Percentiles rank a stretch among this genome's conserved stretches.
Evolutionary conservation across 1,140 invertebrate species (phyloP).

Genomic region (Solenopsis fugax): DNA sequence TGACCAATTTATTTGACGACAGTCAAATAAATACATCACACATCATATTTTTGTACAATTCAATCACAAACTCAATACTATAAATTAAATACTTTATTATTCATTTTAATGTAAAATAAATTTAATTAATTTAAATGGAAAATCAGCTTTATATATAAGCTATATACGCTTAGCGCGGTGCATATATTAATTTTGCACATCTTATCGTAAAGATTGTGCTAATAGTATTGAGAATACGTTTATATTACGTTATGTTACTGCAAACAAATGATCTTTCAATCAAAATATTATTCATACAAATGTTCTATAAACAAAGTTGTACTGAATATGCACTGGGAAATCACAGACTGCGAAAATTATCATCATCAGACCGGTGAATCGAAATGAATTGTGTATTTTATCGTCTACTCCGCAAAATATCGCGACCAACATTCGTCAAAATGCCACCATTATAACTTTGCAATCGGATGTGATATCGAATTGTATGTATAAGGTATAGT

Average conservation of each 20-base stretch:
- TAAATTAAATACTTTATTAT: neutral
- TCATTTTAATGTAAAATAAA: neutral
- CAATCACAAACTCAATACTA: neutral
- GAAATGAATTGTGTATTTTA: slow-evolving; percentile 27
- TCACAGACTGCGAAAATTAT: neutral
- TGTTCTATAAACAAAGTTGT: neutral
- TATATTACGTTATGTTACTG: neutral
- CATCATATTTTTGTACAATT: neutral
- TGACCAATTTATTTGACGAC: no score
- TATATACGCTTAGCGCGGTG: neutral
- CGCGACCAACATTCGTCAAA: neutral
- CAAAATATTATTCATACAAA: neutral
- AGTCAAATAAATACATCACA: neutral
- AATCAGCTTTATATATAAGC: no score
- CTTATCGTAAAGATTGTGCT: neutral
- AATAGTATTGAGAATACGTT: neutral
- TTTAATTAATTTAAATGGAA: neutral
- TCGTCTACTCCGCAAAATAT: neutral
- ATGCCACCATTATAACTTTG: slow-evolving; percentile 20
- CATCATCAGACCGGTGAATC: neutral
- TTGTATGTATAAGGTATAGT: neutral
- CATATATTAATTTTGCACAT: neutral
- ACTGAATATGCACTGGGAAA: neutral
- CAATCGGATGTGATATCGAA: slow-evolving; percentile 7
- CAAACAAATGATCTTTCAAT: slow-evolving; percentile 7